These are phyloP conservation scores for Heliconius himera DNA, from an alignment of 1,140 invertebrate genomes.

Conservation along the genomic window DNA sequence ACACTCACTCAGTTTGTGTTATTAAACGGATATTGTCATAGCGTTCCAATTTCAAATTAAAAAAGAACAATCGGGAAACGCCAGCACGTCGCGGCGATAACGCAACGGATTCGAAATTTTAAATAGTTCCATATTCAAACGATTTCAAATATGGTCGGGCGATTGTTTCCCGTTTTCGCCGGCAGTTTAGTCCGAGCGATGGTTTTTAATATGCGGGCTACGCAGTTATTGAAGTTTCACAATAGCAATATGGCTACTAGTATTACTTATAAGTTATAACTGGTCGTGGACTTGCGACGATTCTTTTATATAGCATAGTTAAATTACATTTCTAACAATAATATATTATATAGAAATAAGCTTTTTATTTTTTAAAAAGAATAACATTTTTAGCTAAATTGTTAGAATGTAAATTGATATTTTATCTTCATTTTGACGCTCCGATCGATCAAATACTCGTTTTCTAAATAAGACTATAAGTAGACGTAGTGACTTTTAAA, in stretches of 20 bases:
- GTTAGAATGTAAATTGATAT: not conserved
- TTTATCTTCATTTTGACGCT: constrained; percentile 6
- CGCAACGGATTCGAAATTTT: constrained; percentile 81
- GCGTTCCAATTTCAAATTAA: constrained; percentile 61
- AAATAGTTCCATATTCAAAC: constrained; percentile 80
- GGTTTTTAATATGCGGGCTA: constrained; percentile 78
- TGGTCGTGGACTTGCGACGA: constrained; percentile 41
- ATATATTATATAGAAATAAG: not conserved
- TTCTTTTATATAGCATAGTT: constrained; percentile 43
- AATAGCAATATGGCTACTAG: constrained; percentile 69
- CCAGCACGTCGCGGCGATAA: constrained; percentile 76
- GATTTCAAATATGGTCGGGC: constrained; percentile 75
- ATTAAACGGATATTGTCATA: constrained; percentile 54
- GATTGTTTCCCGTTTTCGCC: constrained; percentile 79
- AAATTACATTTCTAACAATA: not conserved
- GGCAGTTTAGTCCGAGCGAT: constrained; percentile 61
- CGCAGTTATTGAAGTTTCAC: constrained; percentile 77
- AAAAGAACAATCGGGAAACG: constrained; percentile 77
- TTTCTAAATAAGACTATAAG: not conserved
- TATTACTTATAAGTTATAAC: constrained; percentile 65
- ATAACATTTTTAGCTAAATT: not conserved
- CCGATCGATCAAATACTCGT: constrained; percentile 5
- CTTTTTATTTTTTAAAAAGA: not conserved
- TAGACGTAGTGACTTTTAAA: not conserved
- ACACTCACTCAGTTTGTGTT: constrained; percentile 11